Evolutionary conservation across 2,888 invertebrate genomes (phyloP).

Genomic region (Mamestra brassicae): DNA sequence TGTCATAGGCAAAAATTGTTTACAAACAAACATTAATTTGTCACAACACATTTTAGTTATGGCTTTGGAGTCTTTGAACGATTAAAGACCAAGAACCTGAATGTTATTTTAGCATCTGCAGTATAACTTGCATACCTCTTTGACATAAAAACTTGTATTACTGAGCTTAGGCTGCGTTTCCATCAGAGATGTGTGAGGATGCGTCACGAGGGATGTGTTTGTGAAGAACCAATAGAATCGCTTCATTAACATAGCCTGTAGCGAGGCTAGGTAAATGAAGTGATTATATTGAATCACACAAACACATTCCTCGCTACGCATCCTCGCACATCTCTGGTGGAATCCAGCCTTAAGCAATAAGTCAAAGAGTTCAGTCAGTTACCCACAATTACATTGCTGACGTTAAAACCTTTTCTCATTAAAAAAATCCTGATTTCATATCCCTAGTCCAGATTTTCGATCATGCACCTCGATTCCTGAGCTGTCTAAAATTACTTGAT

Average conservation of each 20-base stretch:
- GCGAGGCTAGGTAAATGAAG: too few species aligned
- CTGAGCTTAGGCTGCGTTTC: too few species aligned
- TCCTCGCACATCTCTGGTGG: too few species aligned
- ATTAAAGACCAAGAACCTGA: background rate
- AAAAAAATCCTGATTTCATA: background rate
- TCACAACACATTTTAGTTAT: background rate
- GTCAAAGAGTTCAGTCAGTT: background rate
- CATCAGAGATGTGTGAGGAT: too few species aligned
- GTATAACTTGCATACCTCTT: background rate
- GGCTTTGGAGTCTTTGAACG: slow-evolving; percentile 1
- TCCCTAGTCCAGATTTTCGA: background rate
- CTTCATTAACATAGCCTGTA: too few species aligned
- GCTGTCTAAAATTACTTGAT: background rate
- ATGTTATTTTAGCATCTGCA: background rate
- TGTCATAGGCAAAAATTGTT: background rate
- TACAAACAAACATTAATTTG: background rate
- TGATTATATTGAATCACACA: too few species aligned
- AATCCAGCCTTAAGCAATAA: background rate
- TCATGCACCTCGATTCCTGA: background rate
- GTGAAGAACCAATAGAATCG: too few species aligned
- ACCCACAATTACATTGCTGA: background rate
- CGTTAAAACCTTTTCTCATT: background rate
- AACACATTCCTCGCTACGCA: too few species aligned
- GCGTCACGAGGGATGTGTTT: too few species aligned
- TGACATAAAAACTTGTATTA: background rate